Conservation (phyloP, 2,888 invertebrate species). For the Scrobipalpa costella region DNA sequence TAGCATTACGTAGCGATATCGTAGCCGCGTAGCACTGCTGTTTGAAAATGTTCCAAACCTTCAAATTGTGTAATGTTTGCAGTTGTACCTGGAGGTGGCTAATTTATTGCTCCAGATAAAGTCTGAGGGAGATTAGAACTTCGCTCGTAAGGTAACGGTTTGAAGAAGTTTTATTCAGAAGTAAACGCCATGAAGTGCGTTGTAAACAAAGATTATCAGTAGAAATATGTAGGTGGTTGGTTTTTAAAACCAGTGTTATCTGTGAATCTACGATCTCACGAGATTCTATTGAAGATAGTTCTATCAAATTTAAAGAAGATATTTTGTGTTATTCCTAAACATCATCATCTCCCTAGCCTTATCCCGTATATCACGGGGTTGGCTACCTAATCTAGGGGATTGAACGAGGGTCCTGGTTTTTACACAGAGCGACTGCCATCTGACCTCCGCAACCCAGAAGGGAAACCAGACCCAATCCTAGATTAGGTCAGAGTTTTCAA, state of each 20-base stretch:
- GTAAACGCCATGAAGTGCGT: neutral
- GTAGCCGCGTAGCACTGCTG: conserved; percentile 19
- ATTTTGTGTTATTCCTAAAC: no score
- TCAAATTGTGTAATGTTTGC: conserved; percentile 21
- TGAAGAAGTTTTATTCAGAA: conserved; percentile 4
- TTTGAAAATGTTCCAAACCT: conserved; percentile 16
- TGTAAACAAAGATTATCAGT: conserved; percentile 16
- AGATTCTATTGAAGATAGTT: neutral
- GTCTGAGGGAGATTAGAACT: conserved; percentile 9
- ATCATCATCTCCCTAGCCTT: no score
- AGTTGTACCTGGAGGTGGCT: conserved; percentile 1
- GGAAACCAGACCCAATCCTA: no score
- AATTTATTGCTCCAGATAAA: conserved; percentile 18
- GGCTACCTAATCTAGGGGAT: no score
- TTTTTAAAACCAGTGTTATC: neutral
- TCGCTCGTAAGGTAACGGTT: conserved; percentile 14
- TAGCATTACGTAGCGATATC: conserved; percentile 24
- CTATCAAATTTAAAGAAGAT: no score
- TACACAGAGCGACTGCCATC: no score
- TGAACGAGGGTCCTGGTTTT: no score
- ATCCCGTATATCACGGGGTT: no score
- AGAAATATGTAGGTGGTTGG: neutral
- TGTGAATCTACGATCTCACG: neutral
- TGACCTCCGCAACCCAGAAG: no score
- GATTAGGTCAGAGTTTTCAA: no score